Percentiles rank a stretch among this genome's conserved stretches.
Evolutionary conservation across 2,113 vertebrate species (phyloP).

Genomic region (Cololabis saira): DNA sequence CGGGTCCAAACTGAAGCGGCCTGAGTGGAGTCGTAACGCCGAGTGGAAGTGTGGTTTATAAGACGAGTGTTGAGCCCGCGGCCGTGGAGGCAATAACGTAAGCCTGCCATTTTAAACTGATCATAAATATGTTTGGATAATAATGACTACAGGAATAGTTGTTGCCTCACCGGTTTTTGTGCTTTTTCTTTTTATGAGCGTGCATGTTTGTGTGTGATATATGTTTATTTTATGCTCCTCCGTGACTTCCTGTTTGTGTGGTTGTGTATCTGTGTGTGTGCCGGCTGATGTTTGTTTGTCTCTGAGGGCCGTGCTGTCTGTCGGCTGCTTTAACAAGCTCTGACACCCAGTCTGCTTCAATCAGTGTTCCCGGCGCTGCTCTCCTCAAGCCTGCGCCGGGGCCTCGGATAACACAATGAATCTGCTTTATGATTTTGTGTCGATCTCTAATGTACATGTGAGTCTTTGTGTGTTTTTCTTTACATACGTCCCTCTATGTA

Average conservation of each 20-base stretch:
- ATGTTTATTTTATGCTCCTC: constrained; percentile 12
- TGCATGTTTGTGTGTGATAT: background rate
- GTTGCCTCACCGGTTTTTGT: background rate
- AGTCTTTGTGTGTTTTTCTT: background rate
- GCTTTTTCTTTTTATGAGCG: background rate
- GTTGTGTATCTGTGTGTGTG: constrained; percentile 1
- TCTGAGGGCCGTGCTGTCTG: constrained; percentile 64
- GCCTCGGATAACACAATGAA: background rate
- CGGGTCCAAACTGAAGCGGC: too few species aligned
- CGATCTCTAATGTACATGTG: background rate
- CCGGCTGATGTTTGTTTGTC: constrained; percentile 71
- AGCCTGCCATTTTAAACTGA: background rate
- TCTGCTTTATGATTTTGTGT: constrained; percentile 4
- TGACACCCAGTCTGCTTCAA: constrained; percentile 90
- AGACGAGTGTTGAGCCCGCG: too few species aligned
- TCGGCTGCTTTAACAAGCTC: constrained; percentile 87
- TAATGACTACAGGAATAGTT: background rate
- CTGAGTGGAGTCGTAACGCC: too few species aligned
- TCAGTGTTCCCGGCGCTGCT: constrained; percentile 82
- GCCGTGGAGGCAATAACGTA: constrained; percentile 3
- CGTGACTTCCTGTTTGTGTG: constrained; percentile 7
- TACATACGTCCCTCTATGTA: background rate
- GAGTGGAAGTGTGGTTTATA: too few species aligned
- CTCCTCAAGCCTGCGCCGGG: constrained; percentile 5
- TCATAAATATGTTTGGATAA: constrained; percentile 3